phyloP scores from a whole-genome alignment of 2,888 invertebrate species.

The Lasioglossum marginatum region DNA sequence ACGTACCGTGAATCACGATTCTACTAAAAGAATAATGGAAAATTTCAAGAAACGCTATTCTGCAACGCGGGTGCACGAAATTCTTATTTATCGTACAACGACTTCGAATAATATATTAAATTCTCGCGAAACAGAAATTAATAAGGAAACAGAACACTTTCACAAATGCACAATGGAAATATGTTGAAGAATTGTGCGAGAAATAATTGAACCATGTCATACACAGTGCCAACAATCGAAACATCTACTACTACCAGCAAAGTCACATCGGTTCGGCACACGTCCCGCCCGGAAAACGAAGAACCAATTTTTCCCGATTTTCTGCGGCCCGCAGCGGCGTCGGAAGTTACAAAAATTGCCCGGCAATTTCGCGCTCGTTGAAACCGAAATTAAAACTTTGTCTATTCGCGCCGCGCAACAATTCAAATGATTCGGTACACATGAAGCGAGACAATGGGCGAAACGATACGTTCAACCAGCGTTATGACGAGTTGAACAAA shows the following conservation, averaged over 20 bases:
- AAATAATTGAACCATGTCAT: not conserved
- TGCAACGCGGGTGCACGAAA: not conserved
- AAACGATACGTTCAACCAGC: not conserved
- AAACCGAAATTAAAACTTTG: slow-evolving; percentile 2
- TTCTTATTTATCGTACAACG: not conserved
- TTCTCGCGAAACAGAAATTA: not conserved
- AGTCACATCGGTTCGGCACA: not conserved
- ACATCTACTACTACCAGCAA: not conserved
- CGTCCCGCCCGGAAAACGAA: not conserved
- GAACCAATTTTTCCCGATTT: not conserved
- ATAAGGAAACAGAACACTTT: not conserved
- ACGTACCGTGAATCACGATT: slow-evolving; percentile 21
- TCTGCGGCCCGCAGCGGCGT: not conserved
- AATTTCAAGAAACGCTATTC: slow-evolving; percentile 3
- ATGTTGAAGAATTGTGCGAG: not conserved
- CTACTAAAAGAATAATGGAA: slow-evolving; percentile 25
- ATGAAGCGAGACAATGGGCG: not conserved
- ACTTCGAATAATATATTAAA: not conserved
- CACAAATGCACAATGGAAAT: not conserved
- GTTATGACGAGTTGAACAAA: slow-evolving; percentile 4
- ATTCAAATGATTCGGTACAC: not conserved
- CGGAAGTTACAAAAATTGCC: not conserved
- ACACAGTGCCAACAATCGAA: not conserved
- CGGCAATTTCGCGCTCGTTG: not conserved
- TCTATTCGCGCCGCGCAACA: not conserved